Conservation (phyloP, 2,797 vertebrate genomes). For the Lithobates pipiens region DNA sequence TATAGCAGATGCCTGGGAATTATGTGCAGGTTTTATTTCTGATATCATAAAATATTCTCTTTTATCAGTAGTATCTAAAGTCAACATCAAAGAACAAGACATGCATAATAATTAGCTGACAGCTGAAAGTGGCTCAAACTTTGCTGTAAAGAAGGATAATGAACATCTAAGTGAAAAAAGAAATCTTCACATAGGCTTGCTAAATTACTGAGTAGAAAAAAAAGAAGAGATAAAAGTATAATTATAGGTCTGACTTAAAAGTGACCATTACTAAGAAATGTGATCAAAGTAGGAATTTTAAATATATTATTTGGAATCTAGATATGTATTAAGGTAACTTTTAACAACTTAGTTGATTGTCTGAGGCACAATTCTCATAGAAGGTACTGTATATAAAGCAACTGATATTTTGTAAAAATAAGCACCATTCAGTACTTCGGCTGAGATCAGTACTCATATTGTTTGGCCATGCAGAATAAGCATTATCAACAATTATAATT, state of each 20-base stretch:
- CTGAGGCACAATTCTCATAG: not conserved
- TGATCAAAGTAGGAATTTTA: not conserved
- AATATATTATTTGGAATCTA: not conserved
- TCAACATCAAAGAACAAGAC: slow-evolving; percentile 5
- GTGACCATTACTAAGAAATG: not conserved
- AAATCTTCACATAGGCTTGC: not conserved
- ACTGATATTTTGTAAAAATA: too few relatives aligned
- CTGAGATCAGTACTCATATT: too few relatives aligned
- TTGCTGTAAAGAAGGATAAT: slow-evolving; percentile 8
- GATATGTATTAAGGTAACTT: not conserved
- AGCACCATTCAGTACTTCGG: too few relatives aligned
- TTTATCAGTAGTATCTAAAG: slow-evolving; percentile 21
- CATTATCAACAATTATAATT: too few relatives aligned
- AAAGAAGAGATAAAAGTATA: not conserved
- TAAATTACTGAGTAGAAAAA: not conserved
- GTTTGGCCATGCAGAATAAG: too few relatives aligned
- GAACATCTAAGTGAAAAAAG: not conserved
- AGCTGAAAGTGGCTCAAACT: not conserved
- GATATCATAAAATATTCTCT: slow-evolving; percentile 4
- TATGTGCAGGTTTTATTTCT: slow-evolving; percentile 2
- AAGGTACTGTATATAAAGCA: not conserved
- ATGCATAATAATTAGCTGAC: slow-evolving; percentile 16
- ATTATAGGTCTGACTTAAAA: slow-evolving; percentile 1
- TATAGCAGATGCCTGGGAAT: not conserved
- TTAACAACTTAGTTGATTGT: not conserved